Percentiles rank a stretch among this genome's conserved stretches.
These are phyloP conservation scores for Dusona sp. DNA, from an alignment of 2,888 invertebrate genomes.

Conservation along the genomic window DNA sequence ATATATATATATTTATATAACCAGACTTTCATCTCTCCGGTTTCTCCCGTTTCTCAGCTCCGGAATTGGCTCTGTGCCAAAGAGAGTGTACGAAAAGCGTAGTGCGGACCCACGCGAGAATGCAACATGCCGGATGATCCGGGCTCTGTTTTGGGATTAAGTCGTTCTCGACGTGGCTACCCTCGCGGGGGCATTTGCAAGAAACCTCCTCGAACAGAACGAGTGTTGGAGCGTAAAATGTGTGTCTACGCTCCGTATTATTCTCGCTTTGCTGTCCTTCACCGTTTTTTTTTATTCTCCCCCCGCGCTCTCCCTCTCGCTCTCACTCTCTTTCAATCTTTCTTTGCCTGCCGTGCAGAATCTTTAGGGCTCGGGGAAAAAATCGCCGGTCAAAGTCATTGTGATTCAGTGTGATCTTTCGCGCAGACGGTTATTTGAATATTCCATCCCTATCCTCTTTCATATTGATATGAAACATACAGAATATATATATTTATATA, in stretches of 20 bases:
- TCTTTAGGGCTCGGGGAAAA: conserved; percentile 5
- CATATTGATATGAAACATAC: background rate
- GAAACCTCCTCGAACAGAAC: conserved; percentile 38
- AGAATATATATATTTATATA: background rate
- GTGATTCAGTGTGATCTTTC: conserved; percentile 64
- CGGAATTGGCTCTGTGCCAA: conserved; percentile 58
- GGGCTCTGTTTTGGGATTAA: conserved; percentile 68
- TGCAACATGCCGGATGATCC: conserved; percentile 69
- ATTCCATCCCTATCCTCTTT: conserved; percentile 42
- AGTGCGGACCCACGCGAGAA: conserved; percentile 37
- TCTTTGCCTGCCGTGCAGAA: background rate
- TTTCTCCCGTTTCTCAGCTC: conserved; percentile 5
- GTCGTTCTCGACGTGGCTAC: conserved; percentile 59
- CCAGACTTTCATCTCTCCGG: conserved; percentile 14
- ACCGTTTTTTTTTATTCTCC: background rate
- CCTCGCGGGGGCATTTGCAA: conserved; percentile 52
- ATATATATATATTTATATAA: too few species aligned
- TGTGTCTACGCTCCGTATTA: conserved; percentile 1
- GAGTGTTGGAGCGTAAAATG: conserved; percentile 14
- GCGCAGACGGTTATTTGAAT: conserved; percentile 46
- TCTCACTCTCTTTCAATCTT: background rate
- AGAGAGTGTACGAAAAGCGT: conserved; percentile 35
- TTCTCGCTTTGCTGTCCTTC: conserved; percentile 3
- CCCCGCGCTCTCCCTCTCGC: background rate
- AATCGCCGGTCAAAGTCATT: conserved; percentile 59